Evolutionary conservation across 2,113 vertebrate species (phyloP).

Genomic region (Elachura formosa): DNA sequence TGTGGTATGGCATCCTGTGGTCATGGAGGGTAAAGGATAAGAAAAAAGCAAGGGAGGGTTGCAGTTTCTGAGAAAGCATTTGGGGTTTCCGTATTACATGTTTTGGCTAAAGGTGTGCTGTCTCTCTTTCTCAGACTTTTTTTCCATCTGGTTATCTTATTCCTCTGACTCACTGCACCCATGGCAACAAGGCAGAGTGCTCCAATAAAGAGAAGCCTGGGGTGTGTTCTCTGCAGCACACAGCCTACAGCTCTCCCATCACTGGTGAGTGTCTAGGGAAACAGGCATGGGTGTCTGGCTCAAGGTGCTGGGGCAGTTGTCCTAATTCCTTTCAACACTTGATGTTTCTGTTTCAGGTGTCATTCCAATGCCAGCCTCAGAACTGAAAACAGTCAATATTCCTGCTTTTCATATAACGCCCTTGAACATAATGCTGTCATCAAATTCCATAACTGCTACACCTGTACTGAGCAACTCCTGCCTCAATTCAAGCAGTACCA

Average conservation of each 20-base stretch:
- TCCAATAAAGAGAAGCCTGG: conserved; percentile 64
- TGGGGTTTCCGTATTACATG: neutral
- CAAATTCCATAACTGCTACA: conserved; percentile 68
- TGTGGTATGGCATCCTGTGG: neutral
- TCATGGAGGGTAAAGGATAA: neutral
- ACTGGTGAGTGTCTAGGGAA: conserved; percentile 68
- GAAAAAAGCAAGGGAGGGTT: neutral
- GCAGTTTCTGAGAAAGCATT: neutral
- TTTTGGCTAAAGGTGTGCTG: neutral
- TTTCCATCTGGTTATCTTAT: conserved; percentile 89
- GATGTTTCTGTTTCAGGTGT: conserved; percentile 74
- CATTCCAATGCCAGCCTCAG: conserved; percentile 73
- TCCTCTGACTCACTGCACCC: conserved; percentile 82
- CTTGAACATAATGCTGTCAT: conserved; percentile 74
- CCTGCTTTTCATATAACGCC: conserved; percentile 74
- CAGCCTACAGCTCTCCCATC: conserved; percentile 79
- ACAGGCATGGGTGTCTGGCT: neutral
- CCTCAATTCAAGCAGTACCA: conserved; percentile 37
- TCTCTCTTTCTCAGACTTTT: conserved; percentile 73
- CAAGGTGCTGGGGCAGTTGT: rapidly evolving
- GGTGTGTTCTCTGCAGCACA: conserved; percentile 68
- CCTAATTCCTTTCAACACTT: neutral
- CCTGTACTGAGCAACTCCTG: conserved; percentile 63
- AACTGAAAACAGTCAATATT: conserved; percentile 80
- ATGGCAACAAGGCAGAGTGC: conserved; percentile 63